Evolutionary conservation across 1,140 invertebrate species (phyloP).

Genomic region (Melipona quadrifasciata): DNA sequence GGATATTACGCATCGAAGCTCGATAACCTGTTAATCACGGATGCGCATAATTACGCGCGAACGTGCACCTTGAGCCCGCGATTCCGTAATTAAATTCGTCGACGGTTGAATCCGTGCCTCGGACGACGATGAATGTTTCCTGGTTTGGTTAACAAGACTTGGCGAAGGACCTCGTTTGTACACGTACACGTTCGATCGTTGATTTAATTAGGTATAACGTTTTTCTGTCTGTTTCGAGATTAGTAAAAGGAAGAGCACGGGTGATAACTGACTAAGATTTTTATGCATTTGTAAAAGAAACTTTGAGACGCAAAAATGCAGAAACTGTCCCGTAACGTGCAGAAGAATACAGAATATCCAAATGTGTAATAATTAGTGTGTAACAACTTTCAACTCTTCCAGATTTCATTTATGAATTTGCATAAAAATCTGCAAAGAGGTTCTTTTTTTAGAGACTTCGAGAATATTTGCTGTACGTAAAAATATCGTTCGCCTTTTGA

Average conservation of each 20-base stretch:
- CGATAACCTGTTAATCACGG: slow-evolving; percentile 22
- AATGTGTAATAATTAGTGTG: too few relatives aligned
- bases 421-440: too few relatives aligned
- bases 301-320: too few relatives aligned
- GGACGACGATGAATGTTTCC: background rate
- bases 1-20: slow-evolving; percentile 2
- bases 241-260: background rate
- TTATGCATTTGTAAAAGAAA: too few relatives aligned
- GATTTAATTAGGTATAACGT: slow-evolving; percentile 18
- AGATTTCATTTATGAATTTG: too few relatives aligned
- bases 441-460: too few relatives aligned
- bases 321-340: too few relatives aligned
- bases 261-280: too few relatives aligned
- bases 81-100: slow-evolving; percentile 18
- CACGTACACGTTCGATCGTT: background rate
- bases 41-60: slow-evolving; percentile 21
- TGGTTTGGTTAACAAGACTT: background rate
- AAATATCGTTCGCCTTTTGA: too few relatives aligned
- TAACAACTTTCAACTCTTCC: too few relatives aligned
- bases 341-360: too few relatives aligned
- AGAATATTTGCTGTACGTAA: too few relatives aligned
- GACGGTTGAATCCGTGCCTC: background rate
- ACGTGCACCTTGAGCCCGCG: background rate
- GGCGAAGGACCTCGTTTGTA: background rate
- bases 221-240: background rate